phyloP scores from a whole-genome alignment of 2,797 vertebrate genomes.

The Fratercula arctica region DNA sequence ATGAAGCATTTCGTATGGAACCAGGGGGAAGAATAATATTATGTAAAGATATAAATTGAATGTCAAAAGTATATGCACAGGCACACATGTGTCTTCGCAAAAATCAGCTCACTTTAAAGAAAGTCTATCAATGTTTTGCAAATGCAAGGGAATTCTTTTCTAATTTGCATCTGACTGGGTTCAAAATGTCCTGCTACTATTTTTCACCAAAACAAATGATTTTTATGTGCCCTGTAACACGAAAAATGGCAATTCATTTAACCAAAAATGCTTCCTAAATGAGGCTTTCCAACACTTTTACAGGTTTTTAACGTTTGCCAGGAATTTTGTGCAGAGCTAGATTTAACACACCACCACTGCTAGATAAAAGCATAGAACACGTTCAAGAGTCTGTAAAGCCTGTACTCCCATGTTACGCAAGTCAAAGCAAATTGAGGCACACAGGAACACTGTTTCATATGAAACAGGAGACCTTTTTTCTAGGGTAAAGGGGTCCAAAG shows the following conservation, averaged over 20 bases:
- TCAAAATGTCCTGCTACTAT: background rate
- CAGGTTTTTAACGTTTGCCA: background rate
- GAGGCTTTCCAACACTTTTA: background rate
- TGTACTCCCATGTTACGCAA: background rate
- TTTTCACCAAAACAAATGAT: background rate
- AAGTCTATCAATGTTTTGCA: background rate
- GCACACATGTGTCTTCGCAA: background rate
- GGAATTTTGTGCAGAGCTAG: background rate
- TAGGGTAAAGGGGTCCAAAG: constrained; percentile 34
- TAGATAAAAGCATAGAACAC: background rate
- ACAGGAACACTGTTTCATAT: background rate
- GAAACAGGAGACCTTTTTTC: background rate
- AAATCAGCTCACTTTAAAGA: background rate
- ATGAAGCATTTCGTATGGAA: background rate
- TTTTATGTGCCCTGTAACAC: background rate
- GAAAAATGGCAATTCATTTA: background rate
- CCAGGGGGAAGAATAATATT: background rate
- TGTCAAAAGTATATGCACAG: background rate
- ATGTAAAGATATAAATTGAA: background rate
- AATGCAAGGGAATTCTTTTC: background rate
- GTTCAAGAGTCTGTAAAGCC: background rate
- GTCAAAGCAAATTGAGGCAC: background rate
- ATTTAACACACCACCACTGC: background rate
- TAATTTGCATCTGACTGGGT: background rate
- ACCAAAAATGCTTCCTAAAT: background rate